Conservation (phyloP, 1,140 invertebrate genomes). For the Probaryconus sp. region DNA sequence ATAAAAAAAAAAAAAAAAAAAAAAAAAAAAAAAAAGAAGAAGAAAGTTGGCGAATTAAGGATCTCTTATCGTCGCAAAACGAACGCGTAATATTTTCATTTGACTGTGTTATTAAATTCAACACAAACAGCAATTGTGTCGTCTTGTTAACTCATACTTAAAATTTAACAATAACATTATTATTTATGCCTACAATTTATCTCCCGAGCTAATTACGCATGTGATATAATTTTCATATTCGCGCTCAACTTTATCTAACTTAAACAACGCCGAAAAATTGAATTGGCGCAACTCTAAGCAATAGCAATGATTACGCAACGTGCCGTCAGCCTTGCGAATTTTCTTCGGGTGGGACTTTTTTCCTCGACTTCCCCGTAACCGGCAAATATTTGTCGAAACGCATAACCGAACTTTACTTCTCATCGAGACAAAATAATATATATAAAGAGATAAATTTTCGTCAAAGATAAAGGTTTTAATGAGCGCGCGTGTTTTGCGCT, state of each 20-base stretch:
- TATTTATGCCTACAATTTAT: conserved; percentile 42
- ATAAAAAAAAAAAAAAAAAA: too few species aligned
- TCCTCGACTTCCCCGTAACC: conserved; percentile 24
- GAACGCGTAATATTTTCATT: conserved; percentile 42
- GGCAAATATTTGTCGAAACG: conserved; percentile 6
- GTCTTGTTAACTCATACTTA: conserved; percentile 44
- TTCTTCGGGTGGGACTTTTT: background rate
- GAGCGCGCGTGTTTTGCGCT: conserved; percentile 68
- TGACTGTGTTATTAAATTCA: conserved; percentile 46
- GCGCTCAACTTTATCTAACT: conserved; percentile 20
- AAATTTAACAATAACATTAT: conserved; percentile 56
- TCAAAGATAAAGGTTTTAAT: conserved; percentile 63
- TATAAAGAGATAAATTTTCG: conserved; percentile 23
- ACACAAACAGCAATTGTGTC: conserved; percentile 56
- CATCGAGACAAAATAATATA: too few species aligned
- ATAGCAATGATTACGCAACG: conserved; percentile 30
- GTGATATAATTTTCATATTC: conserved; percentile 41
- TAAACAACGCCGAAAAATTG: conserved; percentile 31
- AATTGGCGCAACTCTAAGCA: conserved; percentile 27
- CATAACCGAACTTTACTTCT: background rate
- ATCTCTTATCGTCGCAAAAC: conserved; percentile 26
- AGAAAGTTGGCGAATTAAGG: conserved; percentile 43
- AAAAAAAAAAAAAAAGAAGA: too few species aligned
- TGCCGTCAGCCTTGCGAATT: conserved; percentile 21
- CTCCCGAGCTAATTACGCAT: conserved; percentile 9